Percentiles rank a stretch among this genome's conserved stretches.
Evolutionary conservation across 2,113 vertebrate genomes (phyloP).

Genomic region (Toxotes chatareus): DNA sequence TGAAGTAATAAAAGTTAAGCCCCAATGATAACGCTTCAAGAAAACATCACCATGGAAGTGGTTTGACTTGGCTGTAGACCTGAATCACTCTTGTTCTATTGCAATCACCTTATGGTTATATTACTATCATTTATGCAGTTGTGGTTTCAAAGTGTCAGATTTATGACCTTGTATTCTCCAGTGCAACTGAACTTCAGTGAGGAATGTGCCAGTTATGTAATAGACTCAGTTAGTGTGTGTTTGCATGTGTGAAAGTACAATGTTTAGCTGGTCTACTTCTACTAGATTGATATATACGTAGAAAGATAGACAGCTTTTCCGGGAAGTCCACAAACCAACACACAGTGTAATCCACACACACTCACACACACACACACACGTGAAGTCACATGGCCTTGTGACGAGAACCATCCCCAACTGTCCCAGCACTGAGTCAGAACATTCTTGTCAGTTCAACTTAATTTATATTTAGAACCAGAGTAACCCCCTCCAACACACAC

Average conservation of each 20-base stretch:
- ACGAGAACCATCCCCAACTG: constrained; percentile 40
- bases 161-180: constrained; percentile 41
- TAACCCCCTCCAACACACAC: not conserved
- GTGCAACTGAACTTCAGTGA: constrained; percentile 46
- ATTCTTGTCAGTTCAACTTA: constrained; percentile 70
- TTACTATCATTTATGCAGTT: not conserved
- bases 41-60: not conserved
- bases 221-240: not conserved
- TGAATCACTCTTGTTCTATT: not conserved
- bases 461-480: constrained; percentile 71
- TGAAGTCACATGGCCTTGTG: constrained; percentile 17
- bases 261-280: not conserved
- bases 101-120: constrained; percentile 3
- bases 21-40: not conserved
- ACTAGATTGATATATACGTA: not conserved
- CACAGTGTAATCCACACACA: not conserved
- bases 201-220: constrained; percentile 11
- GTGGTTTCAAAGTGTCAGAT: constrained; percentile 49
- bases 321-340: not conserved
- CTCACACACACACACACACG: not conserved
- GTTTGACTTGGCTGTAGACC: not conserved
- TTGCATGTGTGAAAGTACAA: not conserved
- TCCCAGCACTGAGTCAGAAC: constrained; percentile 59
- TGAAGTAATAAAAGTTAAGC: not conserved
- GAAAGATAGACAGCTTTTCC: not conserved